Percentiles rank a stretch among this genome's conserved stretches.
phyloP scores from a whole-genome alignment of 2,888 invertebrate species.

The Thecocarcelia acutangulata region DNA sequence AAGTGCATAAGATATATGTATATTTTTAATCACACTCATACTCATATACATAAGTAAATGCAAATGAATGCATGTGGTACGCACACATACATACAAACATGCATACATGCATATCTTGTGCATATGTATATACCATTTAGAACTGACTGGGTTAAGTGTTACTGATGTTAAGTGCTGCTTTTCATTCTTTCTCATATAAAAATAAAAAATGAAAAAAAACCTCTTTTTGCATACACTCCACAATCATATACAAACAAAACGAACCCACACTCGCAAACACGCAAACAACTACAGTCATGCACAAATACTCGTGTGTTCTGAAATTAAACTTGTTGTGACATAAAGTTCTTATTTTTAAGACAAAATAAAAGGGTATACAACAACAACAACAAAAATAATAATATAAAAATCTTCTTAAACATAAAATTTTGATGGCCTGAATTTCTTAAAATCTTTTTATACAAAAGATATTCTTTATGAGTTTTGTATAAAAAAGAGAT shows the following conservation, averaged over 20 bases:
- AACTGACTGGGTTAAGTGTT: slow-evolving; percentile 73
- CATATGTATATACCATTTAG: slow-evolving; percentile 55
- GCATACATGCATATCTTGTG: too few relatives aligned
- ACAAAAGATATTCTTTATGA: neutral
- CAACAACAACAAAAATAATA: neutral
- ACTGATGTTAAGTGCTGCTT: slow-evolving; percentile 65
- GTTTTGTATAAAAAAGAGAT: slow-evolving; percentile 21
- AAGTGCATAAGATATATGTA: slow-evolving; percentile 13
- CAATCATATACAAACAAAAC: neutral
- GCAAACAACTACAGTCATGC: neutral
- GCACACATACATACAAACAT: too few relatives aligned
- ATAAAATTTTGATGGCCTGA: slow-evolving; percentile 39
- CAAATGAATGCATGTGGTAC: neutral
- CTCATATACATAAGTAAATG: slow-evolving; percentile 4
- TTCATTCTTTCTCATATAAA: slow-evolving; percentile 41
- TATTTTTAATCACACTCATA: neutral
- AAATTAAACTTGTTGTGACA: slow-evolving; percentile 2
- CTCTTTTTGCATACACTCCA: neutral
- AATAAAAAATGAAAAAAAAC: neutral
- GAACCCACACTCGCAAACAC: neutral
- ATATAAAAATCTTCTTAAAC: slow-evolving; percentile 4
- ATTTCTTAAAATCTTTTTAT: slow-evolving; percentile 4
- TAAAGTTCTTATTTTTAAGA: slow-evolving; percentile 17
- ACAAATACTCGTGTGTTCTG: neutral
- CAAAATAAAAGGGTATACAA: slow-evolving; percentile 29